Evolutionary conservation across 2,113 vertebrate genomes (phyloP).

Genomic region (Nicator chloris): DNA sequence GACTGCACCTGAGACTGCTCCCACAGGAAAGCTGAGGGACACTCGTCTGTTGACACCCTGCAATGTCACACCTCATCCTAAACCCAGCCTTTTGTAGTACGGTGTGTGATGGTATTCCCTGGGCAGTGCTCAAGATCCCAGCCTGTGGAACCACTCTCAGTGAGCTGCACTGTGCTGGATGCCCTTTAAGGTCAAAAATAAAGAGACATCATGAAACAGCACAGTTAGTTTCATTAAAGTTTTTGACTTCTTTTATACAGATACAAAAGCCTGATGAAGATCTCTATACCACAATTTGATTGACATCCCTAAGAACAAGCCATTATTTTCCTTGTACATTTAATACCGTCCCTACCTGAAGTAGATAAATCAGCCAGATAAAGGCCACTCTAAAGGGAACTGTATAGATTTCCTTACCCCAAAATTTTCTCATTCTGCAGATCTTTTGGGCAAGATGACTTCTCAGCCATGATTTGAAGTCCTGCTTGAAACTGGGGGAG

Average conservation of each 20-base stretch:
- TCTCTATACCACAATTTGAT: not conserved
- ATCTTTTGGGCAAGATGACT: not conserved
- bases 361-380: not conserved
- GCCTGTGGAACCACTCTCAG: not conserved
- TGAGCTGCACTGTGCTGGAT: not conserved
- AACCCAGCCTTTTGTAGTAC: not conserved
- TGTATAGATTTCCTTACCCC: not conserved
- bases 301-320: not conserved
- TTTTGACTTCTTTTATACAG: not conserved
- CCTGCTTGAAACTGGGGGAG: not conserved
- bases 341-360: not conserved
- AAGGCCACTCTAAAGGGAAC: not conserved
- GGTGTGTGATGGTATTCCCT: not conserved
- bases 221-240: not conserved
- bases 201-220: not conserved
- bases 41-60: not conserved
- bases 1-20: not conserved
- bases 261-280: not conserved
- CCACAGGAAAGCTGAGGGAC: not conserved
- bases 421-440: not conserved
- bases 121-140: not conserved
- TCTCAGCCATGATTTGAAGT: not conserved
- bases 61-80: not conserved
- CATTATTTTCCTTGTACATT: not conserved
- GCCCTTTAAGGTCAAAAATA: not conserved